Evolutionary conservation across 1,140 invertebrate species (phyloP), one percentile per base, ranked within the genome.

Genomic region (Portunus trituberculatus): DNA sequence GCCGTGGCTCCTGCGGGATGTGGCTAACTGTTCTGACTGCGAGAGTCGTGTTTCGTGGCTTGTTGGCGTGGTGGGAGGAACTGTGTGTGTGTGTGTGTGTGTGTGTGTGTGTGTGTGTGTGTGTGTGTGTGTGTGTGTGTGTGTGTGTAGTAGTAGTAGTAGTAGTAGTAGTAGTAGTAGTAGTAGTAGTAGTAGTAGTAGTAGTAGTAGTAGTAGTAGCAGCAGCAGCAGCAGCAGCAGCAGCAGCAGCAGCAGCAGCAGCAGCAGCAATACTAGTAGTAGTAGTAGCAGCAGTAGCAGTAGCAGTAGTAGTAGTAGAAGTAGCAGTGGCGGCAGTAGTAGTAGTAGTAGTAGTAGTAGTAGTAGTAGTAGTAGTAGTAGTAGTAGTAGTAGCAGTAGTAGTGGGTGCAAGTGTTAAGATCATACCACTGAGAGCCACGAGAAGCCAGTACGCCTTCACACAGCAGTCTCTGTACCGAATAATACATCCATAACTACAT

Each of bases 61-160:
- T 59, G 12, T 20, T 59, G 10, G 52, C 16, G 52, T 4, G 52
- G 39, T 39, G 39, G 6, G 39, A 39, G 39, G 39, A 39, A 39
- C 39, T 59, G 8, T 59, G 8, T 52, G 48, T 52, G 31, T 39
- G 87, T 31, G 29, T 31, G 87, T 39, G 87, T 89, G 31, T 45
- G 29, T 45, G 20, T 20, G 87, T 25, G 31, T 89, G 20, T 39
- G 87, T 89, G 32, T 89, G 32, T 89, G 87, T 45, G 29, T 45
- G 29, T 31, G 28, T 32, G 29, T 45, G 87, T 89, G 87, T 89
- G 87, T 89, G 87, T 89, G 87, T 89, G 87, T 89, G 87, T 89
- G 87, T 89, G 87, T 45, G 87, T 89, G 87, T 89, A 59, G 52
- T 59, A 59, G 52, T 59, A 59, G 52, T n/a, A 76, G 67, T n/a